phyloP scores from a whole-genome alignment of 2,113 vertebrate species.

The Thryonomys swinderianus region DNA sequence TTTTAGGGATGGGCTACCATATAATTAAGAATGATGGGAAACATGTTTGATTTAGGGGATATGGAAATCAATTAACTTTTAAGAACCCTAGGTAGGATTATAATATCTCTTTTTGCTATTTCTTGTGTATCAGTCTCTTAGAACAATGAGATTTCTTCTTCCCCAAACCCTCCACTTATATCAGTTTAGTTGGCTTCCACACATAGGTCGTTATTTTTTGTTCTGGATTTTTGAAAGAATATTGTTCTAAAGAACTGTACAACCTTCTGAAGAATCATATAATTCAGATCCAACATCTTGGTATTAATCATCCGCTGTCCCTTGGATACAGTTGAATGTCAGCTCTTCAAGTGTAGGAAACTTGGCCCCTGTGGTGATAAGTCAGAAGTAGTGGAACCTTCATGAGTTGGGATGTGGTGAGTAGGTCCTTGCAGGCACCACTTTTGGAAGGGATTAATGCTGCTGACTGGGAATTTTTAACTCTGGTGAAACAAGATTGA shows the following conservation, averaged over 20 bases:
- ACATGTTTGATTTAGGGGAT: fast-evolving
- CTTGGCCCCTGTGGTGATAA: background rate
- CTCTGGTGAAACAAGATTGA: background rate
- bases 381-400: background rate
- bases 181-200: background rate
- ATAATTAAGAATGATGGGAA: background rate
- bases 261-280: background rate
- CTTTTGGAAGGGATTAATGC: background rate
- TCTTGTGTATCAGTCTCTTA: background rate
- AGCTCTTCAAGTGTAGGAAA: background rate
- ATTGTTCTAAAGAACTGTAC: background rate
- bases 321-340: background rate
- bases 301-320: background rate
- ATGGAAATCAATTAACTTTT: background rate
- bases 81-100: background rate
- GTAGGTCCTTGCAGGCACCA: background rate
- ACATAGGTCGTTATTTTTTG: background rate
- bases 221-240: background rate
- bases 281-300: background rate
- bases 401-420: background rate
- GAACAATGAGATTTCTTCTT: background rate
- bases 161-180: background rate
- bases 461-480: background rate
- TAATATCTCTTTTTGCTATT: background rate
- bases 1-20: background rate